Evolutionary conservation across 2,888 invertebrate genomes (phyloP).

Genomic region (Leptarthrus brevirostris): DNA sequence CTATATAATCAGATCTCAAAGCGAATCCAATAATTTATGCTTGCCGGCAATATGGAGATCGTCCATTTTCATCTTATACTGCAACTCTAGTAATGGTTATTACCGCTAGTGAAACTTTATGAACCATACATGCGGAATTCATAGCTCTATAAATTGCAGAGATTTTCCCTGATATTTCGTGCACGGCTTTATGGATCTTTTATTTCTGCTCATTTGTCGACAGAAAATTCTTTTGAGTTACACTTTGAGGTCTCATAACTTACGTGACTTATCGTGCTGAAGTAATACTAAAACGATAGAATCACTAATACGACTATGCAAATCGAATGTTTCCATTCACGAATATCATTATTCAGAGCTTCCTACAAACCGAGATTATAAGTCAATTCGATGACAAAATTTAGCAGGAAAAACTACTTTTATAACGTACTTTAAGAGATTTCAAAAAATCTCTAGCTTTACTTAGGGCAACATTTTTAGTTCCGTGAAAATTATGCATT

Average conservation of each 20-base stretch:
- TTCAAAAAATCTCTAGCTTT: neutral
- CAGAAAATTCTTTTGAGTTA: neutral
- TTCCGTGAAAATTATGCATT: neutral
- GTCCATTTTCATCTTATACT: constrained; percentile 38
- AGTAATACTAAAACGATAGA: too few species aligned
- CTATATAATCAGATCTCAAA: constrained; percentile 10
- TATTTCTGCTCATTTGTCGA: constrained; percentile 3
- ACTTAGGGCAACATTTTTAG: neutral
- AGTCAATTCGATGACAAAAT: too few species aligned
- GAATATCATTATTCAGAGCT: too few species aligned
- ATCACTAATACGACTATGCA: too few species aligned
- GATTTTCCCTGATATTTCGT: constrained; percentile 9
- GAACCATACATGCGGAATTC: constrained; percentile 37
- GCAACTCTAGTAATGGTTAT: constrained; percentile 38
- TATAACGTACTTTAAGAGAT: neutral
- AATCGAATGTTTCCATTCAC: too few species aligned
- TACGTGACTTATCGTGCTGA: too few species aligned
- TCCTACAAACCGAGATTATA: too few species aligned
- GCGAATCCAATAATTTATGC: constrained; percentile 26
- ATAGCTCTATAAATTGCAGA: constrained; percentile 40
- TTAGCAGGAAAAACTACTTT: too few species aligned
- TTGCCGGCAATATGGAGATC: constrained; percentile 21
- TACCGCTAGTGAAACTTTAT: constrained; percentile 39
- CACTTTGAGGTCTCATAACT: too few species aligned
- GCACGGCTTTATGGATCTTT: constrained; percentile 21